Evolutionary conservation across 2,888 invertebrate genomes (phyloP).

Genomic region (Caenorhabditis drosophilae): DNA sequence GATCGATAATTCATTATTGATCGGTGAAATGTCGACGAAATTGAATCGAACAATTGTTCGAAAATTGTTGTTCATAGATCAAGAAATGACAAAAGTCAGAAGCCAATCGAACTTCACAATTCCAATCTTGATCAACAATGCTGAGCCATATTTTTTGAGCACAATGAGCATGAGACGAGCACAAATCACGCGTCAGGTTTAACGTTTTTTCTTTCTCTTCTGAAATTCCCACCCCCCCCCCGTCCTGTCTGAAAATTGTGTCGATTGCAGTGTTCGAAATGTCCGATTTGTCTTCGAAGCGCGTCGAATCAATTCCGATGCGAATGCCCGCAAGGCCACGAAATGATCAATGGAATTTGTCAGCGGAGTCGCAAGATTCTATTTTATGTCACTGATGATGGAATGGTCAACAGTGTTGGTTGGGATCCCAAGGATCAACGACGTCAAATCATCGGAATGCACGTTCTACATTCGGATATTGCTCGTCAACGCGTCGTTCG

Average conservation of each 20-base stretch:
- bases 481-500: slow-evolving; percentile 17
- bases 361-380: slow-evolving; percentile 9
- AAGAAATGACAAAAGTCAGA: too few species aligned
- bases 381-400: slow-evolving; percentile 17
- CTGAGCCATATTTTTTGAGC: slow-evolving; percentile 12
- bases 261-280: not conserved
- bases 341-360: slow-evolving; percentile 12
- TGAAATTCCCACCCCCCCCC: too few species aligned
- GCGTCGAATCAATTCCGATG: slow-evolving; percentile 2
- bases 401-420: slow-evolving; percentile 17
- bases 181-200: too few species aligned
- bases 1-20: too few species aligned
- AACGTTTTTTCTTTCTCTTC: too few species aligned
- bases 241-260: not conserved
- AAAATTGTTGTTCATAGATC: not conserved
- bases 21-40: too few species aligned
- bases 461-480: slow-evolving; percentile 15
- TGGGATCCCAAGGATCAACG: slow-evolving; percentile 11
- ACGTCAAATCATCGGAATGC: slow-evolving; percentile 16
- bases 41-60: not conserved
- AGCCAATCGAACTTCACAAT: not conserved
- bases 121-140: slow-evolving; percentile 10
- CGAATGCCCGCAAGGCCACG: slow-evolving; percentile 18
- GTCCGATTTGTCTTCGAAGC: slow-evolving; percentile 11
- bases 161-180: slow-evolving; percentile 6